phyloP scores from a whole-genome alignment of 1,140 invertebrate genomes.

The Lucilia cuprina region DNA sequence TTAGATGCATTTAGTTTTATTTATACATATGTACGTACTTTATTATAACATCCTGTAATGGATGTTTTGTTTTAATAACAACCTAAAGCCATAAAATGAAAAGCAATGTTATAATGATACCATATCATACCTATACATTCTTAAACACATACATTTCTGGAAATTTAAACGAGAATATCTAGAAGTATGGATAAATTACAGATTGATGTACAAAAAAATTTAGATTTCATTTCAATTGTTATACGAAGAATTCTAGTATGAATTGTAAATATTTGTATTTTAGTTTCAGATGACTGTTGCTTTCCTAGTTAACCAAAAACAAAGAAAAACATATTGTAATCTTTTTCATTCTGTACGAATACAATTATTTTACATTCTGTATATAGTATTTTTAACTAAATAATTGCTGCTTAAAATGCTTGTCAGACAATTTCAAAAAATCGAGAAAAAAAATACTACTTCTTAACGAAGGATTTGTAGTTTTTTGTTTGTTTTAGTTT shows the following conservation, averaged over 20 bases:
- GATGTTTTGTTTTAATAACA: slow-evolving; percentile 29
- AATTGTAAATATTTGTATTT: not conserved
- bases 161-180: too few species aligned
- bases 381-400: slow-evolving; percentile 46
- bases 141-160: too few species aligned
- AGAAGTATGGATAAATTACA: too few species aligned
- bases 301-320: not conserved
- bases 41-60: not conserved
- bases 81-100: slow-evolving; percentile 25
- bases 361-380: not conserved
- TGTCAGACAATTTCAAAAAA: slow-evolving; percentile 45
- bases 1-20: too few species aligned
- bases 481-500: not conserved
- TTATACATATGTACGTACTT: not conserved
- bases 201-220: not conserved
- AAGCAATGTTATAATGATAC: not conserved
- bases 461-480: not conserved
- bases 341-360: not conserved
- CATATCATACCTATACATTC: not conserved
- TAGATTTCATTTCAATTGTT: not conserved
- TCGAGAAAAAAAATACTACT: not conserved
- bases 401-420: slow-evolving; percentile 61
- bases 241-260: not conserved
- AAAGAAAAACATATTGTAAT: not conserved
- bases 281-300: not conserved